These are phyloP conservation scores for Cricetomys ansorgei DNA, from an alignment of 2,113 vertebrate genomes.

Conservation along the genomic window DNA sequence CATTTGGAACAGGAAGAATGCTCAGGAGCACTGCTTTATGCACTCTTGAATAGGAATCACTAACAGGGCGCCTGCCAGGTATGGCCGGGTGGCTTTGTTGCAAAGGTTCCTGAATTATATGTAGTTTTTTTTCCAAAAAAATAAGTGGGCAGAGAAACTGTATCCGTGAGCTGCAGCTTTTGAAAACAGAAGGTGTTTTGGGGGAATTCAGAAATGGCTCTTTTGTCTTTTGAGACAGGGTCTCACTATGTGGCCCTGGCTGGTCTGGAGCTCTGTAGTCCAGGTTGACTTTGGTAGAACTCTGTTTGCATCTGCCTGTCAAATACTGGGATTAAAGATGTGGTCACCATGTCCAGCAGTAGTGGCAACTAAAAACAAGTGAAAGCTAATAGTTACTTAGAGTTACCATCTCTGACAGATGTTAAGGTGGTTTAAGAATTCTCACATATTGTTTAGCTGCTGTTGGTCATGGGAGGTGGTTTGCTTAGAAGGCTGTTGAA, in stretches of 20 bases:
- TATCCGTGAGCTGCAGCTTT: slow-evolving; percentile 21
- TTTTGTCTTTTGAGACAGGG: neutral
- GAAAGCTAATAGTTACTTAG: neutral
- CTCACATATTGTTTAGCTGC: neutral
- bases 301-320: neutral
- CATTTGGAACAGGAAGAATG: neutral
- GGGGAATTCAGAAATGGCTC: neutral
- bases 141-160: slow-evolving; percentile 13
- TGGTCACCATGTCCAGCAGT: neutral
- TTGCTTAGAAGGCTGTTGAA: neutral
- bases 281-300: neutral
- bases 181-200: slow-evolving; percentile 48
- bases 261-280: neutral
- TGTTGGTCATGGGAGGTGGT: slow-evolving; percentile 11
- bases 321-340: neutral
- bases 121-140: neutral
- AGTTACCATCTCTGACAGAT: neutral
- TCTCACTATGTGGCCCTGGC: neutral
- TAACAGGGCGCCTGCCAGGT: neutral
- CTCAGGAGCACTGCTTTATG: neutral
- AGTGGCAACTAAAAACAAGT: neutral
- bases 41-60: neutral
- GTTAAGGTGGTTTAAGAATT: neutral
- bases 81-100: neutral
- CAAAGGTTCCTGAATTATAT: neutral